phyloP scores from a whole-genome alignment of 2,888 invertebrate genomes.

The Lepidocyrtinus sp. region DNA sequence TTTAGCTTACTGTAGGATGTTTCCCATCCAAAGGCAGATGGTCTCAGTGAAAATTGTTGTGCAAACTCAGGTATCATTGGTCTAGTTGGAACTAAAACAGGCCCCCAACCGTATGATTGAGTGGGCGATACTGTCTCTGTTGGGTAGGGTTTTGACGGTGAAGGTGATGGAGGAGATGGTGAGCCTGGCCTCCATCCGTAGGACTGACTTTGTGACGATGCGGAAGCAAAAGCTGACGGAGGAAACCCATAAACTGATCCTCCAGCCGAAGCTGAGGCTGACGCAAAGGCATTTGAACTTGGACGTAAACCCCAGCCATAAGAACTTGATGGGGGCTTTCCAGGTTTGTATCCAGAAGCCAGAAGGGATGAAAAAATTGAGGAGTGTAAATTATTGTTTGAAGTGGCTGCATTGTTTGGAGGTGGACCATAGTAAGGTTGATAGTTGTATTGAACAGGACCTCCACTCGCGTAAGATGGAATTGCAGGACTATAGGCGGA shows the following conservation, averaged over 20 bases:
- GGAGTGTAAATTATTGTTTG: neutral
- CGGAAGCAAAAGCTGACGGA: neutral
- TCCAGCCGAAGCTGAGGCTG: neutral
- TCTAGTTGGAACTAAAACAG: constrained; percentile 10
- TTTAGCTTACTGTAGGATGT: constrained; percentile 64
- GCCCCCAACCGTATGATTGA: constrained; percentile 21
- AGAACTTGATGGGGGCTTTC: neutral
- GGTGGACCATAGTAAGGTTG: constrained; percentile 1
- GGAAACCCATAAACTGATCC: no score
- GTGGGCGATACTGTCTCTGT: neutral
- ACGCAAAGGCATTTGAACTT: neutral
- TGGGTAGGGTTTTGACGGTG: neutral
- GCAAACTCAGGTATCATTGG: constrained; percentile 27
- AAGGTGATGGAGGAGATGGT: constrained; percentile 5
- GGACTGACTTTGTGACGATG: neutral
- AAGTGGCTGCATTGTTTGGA: neutral
- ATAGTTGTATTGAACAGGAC: no score
- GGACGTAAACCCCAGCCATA: constrained; percentile 1
- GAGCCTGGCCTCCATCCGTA: constrained; percentile 10
- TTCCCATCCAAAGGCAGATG: constrained; percentile 67
- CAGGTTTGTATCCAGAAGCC: neutral
- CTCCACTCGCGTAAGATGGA: no score
- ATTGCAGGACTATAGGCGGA: no score
- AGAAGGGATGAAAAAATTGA: neutral
- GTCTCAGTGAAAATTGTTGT: constrained; percentile 58